Conservation (phyloP, 2,797 vertebrate genomes). For the Danionella dracula region DNA sequence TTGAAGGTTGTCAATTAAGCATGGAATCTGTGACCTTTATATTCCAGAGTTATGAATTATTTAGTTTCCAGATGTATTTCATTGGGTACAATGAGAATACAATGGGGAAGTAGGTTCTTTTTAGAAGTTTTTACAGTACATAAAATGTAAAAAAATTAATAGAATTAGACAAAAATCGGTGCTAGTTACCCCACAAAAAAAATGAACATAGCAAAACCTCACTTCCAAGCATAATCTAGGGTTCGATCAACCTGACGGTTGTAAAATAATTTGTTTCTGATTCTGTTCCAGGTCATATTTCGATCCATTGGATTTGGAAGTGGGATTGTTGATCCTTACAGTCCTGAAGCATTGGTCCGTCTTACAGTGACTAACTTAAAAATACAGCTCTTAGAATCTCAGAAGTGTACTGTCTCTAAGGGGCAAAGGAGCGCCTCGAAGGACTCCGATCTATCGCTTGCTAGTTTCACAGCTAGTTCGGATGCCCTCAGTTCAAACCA, state of each 20-base stretch:
- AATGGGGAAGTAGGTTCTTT: too few relatives aligned
- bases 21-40: background rate
- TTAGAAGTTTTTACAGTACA: too few relatives aligned
- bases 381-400: conserved; percentile 76
- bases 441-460: background rate
- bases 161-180: too few relatives aligned
- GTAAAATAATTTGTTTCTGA: background rate
- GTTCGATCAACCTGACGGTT: too few relatives aligned
- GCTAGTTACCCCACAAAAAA: too few relatives aligned
- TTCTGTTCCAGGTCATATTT: conserved; percentile 73
- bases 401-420: conserved; percentile 64
- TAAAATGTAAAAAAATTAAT: too few relatives aligned
- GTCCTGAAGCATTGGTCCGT: conserved; percentile 68
- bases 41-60: too few relatives aligned
- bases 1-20: background rate
- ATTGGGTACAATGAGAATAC: too few relatives aligned
- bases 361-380: conserved; percentile 82
- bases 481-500: conserved; percentile 61
- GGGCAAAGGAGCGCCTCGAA: background rate
- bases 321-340: conserved; percentile 73
- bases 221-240: too few relatives aligned
- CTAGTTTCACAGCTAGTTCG: background rate
- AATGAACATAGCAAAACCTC: too few relatives aligned
- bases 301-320: conserved; percentile 70
- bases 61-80: too few relatives aligned